Percentiles rank a stretch among this genome's conserved stretches.
Evolutionary conservation across 2,113 vertebrate genomes (phyloP).

Genomic region (Himantopus leucocephalus): DNA sequence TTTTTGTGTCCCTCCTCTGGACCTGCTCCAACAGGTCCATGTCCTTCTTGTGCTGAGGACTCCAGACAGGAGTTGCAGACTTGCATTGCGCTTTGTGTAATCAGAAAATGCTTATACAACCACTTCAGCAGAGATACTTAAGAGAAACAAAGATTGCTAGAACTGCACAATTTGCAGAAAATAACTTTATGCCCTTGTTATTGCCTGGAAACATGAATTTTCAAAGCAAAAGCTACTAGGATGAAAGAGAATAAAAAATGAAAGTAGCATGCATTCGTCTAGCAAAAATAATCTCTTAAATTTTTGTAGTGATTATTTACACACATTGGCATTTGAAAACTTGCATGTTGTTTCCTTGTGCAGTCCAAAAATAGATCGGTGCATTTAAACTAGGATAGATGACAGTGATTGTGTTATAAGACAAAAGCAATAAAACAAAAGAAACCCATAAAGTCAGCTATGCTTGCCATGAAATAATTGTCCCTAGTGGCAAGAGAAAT

Average conservation of each 20-base stretch:
- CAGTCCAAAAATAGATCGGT: background rate
- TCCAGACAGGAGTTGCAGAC: background rate
- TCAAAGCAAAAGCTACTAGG: conserved; percentile 40
- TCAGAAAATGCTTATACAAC: background rate
- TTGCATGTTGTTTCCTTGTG: background rate
- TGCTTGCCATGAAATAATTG: background rate
- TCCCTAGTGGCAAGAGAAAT: background rate
- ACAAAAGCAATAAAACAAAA: background rate
- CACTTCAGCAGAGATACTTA: background rate
- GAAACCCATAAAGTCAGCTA: background rate
- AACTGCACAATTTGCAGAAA: conserved; percentile 44
- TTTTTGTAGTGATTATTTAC: conserved; percentile 4
- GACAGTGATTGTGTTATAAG: background rate
- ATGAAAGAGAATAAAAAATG: conserved; percentile 63
- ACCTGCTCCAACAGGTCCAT: accelerated
- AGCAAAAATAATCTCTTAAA: background rate
- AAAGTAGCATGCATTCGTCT: conserved; percentile 1
- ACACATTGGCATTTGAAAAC: background rate
- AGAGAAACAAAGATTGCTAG: conserved; percentile 25
- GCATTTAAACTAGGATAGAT: background rate
- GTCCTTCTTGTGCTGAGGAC: accelerated
- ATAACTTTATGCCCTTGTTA: conserved; percentile 36
- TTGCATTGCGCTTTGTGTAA: background rate
- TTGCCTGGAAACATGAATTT: conserved; percentile 27
- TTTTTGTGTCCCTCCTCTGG: background rate